phyloP scores from a whole-genome alignment of 2,113 vertebrate species.

The Peromyscus maniculatus region DNA sequence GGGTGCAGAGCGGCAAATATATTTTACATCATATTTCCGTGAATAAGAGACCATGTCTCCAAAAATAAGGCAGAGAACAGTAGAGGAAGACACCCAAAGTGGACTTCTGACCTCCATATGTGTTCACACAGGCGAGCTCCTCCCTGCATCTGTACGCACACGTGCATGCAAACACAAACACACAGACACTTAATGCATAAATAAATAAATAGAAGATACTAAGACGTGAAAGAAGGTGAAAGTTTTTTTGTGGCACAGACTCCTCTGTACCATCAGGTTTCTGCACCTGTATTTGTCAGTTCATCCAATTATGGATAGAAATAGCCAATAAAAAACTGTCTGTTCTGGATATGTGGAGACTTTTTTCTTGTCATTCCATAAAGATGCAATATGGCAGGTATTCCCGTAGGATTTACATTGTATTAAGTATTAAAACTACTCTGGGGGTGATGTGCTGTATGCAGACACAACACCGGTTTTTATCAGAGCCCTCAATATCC shows the following conservation, averaged over 20 bases:
- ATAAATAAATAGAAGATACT: background rate
- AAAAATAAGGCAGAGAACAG: background rate
- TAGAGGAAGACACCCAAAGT: background rate
- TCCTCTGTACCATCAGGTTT: rapidly evolving
- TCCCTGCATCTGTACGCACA: background rate
- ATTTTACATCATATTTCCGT: background rate
- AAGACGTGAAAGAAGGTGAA: background rate
- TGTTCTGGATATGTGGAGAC: background rate
- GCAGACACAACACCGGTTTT: rapidly evolving
- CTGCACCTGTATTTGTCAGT: background rate
- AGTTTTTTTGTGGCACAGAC: background rate
- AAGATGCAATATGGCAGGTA: background rate
- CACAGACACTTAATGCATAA: background rate
- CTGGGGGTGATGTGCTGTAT: background rate
- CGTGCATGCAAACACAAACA: background rate
- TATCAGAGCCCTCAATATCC: background rate
- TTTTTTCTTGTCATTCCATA: background rate
- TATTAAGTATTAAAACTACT: background rate
- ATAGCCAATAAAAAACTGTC: background rate
- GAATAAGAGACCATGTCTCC: background rate
- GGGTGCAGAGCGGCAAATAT: background rate
- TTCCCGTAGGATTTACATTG: background rate
- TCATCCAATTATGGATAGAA: background rate
- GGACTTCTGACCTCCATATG: background rate
- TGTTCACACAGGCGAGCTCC: no score